Evolutionary conservation across 2,797 vertebrate species (phyloP), one percentile per base, ranked within the genome.

Genomic region (Acanthiza pusilla): DNA sequence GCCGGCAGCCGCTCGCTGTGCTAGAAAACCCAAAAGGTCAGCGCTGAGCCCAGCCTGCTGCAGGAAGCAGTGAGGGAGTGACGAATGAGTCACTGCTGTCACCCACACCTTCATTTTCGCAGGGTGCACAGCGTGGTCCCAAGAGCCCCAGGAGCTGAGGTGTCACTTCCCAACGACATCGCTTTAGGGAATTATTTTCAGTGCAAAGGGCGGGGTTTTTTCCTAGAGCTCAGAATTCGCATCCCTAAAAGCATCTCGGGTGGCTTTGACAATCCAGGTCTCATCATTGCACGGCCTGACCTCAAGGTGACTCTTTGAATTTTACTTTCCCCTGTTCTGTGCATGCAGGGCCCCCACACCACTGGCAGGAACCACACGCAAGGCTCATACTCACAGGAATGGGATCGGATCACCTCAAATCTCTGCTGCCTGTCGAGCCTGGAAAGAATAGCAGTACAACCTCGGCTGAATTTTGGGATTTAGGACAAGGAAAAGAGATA

Each of bases 341-440:
- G 58, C 26, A 2, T 0, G 1, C n/a, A 43, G 68, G 43, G 38
- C 22, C 25, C 57, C n/a, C 45, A 7, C 7, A 77, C 8, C 6
- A 1, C 1, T 1, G 0, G 2, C 54, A 67, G 42, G 9, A 83
- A 32, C 43, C 70, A 20, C 5, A 0, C 8, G n/a, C 25, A 15
- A 3, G 0, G 5, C 2, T 32, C 7, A 8, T 79, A 98, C 98
- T 98, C 91, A 98, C 98, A 13, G 63, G 82, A 77, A 17, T 43
- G 84, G 66, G 95, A 86, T 32, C 82, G 96, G 25, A 92, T 48
- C 92, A 91, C 94, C 3, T 89, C 67, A 48, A 97, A 97, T 3
- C 70, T 91, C 67, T 38, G 95, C 30, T 50, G 94, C 4, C 47
- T 67, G 61, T 88, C 85, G 0, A 88, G 42, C 73, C 98, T 98